A percentile compares a stretch with the other conserved stretches of the same genome.
Conservation (phyloP, 2,888 invertebrate species). For the Tolmerus cingulatus region DNA sequence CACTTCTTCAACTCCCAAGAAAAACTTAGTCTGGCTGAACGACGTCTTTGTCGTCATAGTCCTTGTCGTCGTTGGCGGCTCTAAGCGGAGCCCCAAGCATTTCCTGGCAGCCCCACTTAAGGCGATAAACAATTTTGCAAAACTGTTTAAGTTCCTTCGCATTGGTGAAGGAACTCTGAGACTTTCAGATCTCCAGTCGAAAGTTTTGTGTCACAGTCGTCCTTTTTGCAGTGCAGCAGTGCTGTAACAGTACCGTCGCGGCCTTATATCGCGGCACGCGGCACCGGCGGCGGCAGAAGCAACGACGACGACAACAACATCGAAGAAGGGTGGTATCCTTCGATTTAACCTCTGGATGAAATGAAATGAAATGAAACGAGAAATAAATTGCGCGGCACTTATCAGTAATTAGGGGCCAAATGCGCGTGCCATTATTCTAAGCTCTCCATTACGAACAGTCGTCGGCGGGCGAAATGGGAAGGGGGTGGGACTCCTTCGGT, state of each 20-base stretch:
- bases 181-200: neutral
- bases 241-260: neutral
- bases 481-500: neutral
- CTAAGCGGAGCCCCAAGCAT: neutral
- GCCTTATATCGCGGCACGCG: neutral
- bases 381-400: conserved; percentile 46
- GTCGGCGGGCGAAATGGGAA: neutral
- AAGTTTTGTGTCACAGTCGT: neutral
- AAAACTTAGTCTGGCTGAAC: neutral
- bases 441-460: conserved; percentile 42
- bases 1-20: neutral
- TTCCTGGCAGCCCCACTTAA: neutral
- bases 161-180: neutral
- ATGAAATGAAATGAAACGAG: conserved; percentile 38
- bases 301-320: neutral
- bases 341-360: neutral
- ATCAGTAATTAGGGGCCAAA: conserved; percentile 45
- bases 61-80: neutral
- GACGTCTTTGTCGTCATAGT: neutral
- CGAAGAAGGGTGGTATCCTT: neutral
- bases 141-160: neutral
- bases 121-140: neutral
- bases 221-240: neutral
- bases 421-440: conserved; percentile 44
- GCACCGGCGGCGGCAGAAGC: neutral